Evolutionary conservation across 2,888 invertebrate genomes (phyloP).

Genomic region (Drosophila trichaetosa): DNA sequence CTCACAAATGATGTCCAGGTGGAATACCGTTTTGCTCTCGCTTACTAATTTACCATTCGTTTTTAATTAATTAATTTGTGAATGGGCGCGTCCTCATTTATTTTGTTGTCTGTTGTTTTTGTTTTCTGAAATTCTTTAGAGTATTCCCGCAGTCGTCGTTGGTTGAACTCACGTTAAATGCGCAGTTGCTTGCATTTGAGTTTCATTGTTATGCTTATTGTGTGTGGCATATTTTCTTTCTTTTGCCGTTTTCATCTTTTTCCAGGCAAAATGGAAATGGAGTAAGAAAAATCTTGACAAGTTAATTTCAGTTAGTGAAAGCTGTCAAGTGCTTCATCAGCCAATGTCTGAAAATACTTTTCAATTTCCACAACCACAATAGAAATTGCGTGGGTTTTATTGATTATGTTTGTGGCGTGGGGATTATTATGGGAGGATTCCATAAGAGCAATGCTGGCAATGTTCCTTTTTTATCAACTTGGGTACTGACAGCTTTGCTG

Average conservation of each 20-base stretch:
- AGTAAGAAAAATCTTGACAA: neutral
- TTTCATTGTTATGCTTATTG: slow-evolving; percentile 57
- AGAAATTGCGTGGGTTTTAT: slow-evolving; percentile 19
- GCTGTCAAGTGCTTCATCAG: slow-evolving; percentile 5
- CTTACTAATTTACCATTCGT: neutral
- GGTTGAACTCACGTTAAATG: slow-evolving; percentile 10
- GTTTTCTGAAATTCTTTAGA: neutral
- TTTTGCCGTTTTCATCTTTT: slow-evolving; percentile 15
- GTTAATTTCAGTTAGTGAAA: slow-evolving; percentile 1
- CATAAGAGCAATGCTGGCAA: slow-evolving; percentile 6
- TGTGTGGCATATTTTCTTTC: slow-evolving; percentile 51
- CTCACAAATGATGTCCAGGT: neutral
- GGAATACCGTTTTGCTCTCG: neutral
- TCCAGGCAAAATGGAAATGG: slow-evolving; percentile 17
- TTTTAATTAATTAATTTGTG: neutral
- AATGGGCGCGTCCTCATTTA: neutral
- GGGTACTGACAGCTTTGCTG: slow-evolving; percentile 52
- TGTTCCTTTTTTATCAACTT: slow-evolving; percentile 15
- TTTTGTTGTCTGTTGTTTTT: neutral
- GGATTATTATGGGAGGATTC: slow-evolving; percentile 13
- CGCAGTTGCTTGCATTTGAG: slow-evolving; percentile 48
- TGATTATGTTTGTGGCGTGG: slow-evolving; percentile 2
- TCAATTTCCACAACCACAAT: slow-evolving; percentile 2
- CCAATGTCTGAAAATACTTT: slow-evolving; percentile 14
- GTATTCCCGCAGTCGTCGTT: slow-evolving; percentile 1